Conservation (phyloP, 2,797 vertebrate species). For the Pogoniulus pusillus region DNA sequence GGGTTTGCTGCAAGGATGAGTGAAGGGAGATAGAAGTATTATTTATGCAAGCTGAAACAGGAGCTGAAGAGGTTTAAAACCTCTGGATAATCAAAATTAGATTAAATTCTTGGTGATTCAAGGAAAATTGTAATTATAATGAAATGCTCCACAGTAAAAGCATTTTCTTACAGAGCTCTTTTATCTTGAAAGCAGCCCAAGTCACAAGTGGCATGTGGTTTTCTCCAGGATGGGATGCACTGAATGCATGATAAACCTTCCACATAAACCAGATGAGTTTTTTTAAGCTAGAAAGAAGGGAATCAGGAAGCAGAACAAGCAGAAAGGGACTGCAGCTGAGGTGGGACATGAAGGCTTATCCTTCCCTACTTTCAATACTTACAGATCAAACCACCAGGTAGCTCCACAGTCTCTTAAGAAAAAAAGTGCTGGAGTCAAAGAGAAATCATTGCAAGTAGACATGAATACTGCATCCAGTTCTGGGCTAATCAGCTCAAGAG, state of each 20-base stretch:
- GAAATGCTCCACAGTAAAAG: background rate
- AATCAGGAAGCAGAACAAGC: background rate
- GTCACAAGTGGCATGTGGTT: background rate
- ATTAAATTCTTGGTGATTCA: background rate
- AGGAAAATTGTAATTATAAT: background rate
- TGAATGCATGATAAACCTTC: background rate
- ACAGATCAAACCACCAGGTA: background rate
- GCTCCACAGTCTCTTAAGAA: background rate
- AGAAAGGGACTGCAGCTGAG: background rate
- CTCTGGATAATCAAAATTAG: constrained; percentile 35
- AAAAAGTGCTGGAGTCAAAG: background rate
- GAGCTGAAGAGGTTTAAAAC: constrained; percentile 25
- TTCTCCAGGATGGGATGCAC: background rate
- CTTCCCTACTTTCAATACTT: background rate
- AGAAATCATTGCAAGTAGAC: background rate
- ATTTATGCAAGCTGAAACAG: background rate
- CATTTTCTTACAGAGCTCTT: constrained; percentile 3
- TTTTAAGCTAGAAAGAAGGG: background rate
- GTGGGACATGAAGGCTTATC: background rate
- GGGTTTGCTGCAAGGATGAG: background rate
- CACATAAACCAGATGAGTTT: background rate
- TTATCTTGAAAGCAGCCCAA: background rate
- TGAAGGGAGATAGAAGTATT: background rate
- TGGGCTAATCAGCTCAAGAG: background rate
- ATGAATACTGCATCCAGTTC: background rate